Evolutionary conservation across 2,888 invertebrate genomes (phyloP).

Genomic region (Pandemis corylana): DNA sequence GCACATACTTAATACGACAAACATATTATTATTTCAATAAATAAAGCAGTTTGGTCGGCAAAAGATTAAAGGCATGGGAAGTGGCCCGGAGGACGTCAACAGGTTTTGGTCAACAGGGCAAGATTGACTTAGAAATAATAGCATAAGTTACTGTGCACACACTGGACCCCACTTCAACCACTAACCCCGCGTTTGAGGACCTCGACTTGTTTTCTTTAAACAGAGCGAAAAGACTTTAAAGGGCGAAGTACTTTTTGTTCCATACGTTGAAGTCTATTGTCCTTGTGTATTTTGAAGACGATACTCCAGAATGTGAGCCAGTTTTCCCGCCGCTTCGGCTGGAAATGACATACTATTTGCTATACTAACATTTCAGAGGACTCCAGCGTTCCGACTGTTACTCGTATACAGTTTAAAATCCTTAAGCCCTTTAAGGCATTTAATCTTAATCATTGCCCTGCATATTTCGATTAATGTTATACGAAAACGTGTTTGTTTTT

Average conservation of each 20-base stretch:
- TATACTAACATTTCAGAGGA: too few relatives aligned
- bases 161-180: slow-evolving; percentile 74
- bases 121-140: slow-evolving; percentile 82
- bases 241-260: slow-evolving; percentile 43
- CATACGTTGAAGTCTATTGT: slow-evolving; percentile 36
- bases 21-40: slow-evolving; percentile 61
- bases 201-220: slow-evolving; percentile 80
- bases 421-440: too few relatives aligned
- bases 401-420: too few relatives aligned
- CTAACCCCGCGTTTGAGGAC: slow-evolving; percentile 74
- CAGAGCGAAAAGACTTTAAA: slow-evolving; percentile 65
- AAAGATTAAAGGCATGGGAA: slow-evolving; percentile 73
- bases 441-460: too few relatives aligned
- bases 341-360: neutral
- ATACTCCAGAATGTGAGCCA: neutral
- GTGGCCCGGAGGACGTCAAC: slow-evolving; percentile 65
- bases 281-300: slow-evolving; percentile 12
- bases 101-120: slow-evolving; percentile 77
- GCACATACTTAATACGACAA: slow-evolving; percentile 56
- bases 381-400: too few relatives aligned
- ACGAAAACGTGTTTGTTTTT: too few relatives aligned
- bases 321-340: neutral
- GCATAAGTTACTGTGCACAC: slow-evolving; percentile 78
- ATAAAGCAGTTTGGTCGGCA: slow-evolving; percentile 68
- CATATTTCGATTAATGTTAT: too few relatives aligned